A percentile compares a stretch with the other conserved stretches of the same genome.
These are phyloP conservation scores for Drosophila prostipennis DNA, from an alignment of 2,888 invertebrate genomes.

Conservation along the genomic window DNA sequence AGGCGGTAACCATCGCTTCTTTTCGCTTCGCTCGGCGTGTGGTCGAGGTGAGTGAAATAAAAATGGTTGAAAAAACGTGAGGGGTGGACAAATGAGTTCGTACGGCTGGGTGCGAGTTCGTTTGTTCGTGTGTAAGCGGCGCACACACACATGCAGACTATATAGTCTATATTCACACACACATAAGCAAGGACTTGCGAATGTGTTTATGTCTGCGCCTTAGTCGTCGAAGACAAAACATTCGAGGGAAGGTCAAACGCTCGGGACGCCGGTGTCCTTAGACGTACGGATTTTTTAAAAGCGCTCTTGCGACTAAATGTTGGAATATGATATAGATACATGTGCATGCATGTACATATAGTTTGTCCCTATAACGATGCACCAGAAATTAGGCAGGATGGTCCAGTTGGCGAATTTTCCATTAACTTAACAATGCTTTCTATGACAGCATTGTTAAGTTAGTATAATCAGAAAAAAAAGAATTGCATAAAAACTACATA, in stretches of 20 bases:
- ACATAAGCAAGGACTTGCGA: background rate
- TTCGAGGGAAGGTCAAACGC: constrained; percentile 1
- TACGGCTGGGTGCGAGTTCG: constrained; percentile 9
- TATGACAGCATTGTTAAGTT: too few relatives aligned
- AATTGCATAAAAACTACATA: too few relatives aligned
- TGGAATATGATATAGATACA: too few relatives aligned
- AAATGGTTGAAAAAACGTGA: constrained; percentile 63
- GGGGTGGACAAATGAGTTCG: constrained; percentile 43
- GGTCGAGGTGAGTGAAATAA: constrained; percentile 52
- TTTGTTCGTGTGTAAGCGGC: background rate
- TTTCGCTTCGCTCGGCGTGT: constrained; percentile 22
- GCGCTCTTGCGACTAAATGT: too few relatives aligned
- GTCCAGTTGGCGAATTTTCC: too few relatives aligned
- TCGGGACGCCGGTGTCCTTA: background rate
- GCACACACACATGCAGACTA: background rate
- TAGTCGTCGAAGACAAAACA: constrained; percentile 5
- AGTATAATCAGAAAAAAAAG: too few relatives aligned
- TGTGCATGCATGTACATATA: too few relatives aligned
- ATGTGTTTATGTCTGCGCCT: constrained; percentile 5
- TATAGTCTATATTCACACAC: background rate
- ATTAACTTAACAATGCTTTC: too few relatives aligned
- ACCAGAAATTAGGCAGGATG: too few relatives aligned
- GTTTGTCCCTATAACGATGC: too few relatives aligned
- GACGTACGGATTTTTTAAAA: background rate
- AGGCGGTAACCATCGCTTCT: constrained; percentile 34